phyloP scores from a whole-genome alignment of 2,797 vertebrate genomes.

The Melanotaenia trifasciata region DNA sequence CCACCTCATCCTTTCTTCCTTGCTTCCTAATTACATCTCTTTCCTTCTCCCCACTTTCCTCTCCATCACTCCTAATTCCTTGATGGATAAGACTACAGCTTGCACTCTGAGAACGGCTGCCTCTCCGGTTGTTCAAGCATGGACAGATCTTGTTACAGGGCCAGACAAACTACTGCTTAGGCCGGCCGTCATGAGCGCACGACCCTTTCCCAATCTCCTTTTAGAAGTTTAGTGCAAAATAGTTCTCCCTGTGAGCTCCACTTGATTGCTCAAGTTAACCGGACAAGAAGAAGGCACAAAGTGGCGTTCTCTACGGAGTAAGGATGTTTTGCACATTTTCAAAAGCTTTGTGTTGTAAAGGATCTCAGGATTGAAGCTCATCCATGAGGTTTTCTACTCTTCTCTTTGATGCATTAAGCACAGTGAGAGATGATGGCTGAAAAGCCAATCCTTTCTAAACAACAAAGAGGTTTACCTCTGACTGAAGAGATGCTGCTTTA shows the following conservation, averaged over 20 bases:
- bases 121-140: slow-evolving; percentile 61
- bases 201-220: slow-evolving; percentile 35
- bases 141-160: slow-evolving; percentile 64
- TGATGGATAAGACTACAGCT: slow-evolving; percentile 39
- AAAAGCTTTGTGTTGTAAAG: slow-evolving; percentile 15
- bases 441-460: background rate
- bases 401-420: slow-evolving; percentile 30
- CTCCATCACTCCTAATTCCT: slow-evolving; percentile 63
- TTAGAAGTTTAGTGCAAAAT: slow-evolving; percentile 41
- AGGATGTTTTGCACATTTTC: slow-evolving; percentile 10
- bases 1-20: slow-evolving; percentile 45
- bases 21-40: slow-evolving; percentile 62
- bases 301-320: slow-evolving; percentile 3
- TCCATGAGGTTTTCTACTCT: slow-evolving; percentile 29
- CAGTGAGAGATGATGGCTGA: background rate
- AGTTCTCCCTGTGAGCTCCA: slow-evolving; percentile 39
- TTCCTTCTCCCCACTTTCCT: slow-evolving; percentile 21
- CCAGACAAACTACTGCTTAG: slow-evolving; percentile 47
- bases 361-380: slow-evolving; percentile 29
- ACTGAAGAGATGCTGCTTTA: slow-evolving; percentile 3
- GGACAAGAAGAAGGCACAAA: slow-evolving; percentile 7
- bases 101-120: slow-evolving; percentile 55
- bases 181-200: slow-evolving; percentile 18
- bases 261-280: slow-evolving; percentile 30
- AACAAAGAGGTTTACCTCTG: background rate